These are phyloP conservation scores for Epinotia brunnichana DNA, from an alignment of 2,888 invertebrate species.

Conservation along the genomic window DNA sequence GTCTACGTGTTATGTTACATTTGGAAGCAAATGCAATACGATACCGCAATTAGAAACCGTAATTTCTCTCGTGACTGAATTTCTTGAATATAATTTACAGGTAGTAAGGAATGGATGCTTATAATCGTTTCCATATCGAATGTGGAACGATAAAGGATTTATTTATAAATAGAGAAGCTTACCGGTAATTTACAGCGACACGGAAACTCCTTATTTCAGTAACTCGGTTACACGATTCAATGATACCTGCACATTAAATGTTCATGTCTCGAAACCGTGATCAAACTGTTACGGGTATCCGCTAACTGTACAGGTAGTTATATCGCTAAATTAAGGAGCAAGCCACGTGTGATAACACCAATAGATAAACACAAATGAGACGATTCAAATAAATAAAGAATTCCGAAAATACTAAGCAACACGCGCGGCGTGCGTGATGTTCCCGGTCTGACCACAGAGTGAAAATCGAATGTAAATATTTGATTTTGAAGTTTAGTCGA, in stretches of 20 bases:
- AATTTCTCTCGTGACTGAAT: constrained; percentile 14
- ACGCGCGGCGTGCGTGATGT: constrained; percentile 29
- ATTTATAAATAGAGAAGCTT: constrained; percentile 11
- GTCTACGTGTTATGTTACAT: background rate
- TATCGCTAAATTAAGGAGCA: background rate
- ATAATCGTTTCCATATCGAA: background rate
- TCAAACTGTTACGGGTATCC: background rate
- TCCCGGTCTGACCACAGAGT: constrained; percentile 23
- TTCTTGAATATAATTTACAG: background rate
- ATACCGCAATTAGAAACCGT: constrained; percentile 40
- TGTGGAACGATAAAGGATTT: background rate
- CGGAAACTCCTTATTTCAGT: constrained; percentile 37
- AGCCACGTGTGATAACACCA: constrained; percentile 11
- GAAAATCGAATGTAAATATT: constrained; percentile 11
- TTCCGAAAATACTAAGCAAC: constrained; percentile 15
- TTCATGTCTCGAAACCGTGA: constrained; percentile 13
- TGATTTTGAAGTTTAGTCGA: background rate
- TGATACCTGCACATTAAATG: constrained; percentile 18
- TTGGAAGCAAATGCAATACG: constrained; percentile 44
- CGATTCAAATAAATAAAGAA: constrained; percentile 23
- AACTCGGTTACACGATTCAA: constrained; percentile 20
- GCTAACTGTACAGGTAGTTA: constrained; percentile 3
- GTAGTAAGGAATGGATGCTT: background rate
- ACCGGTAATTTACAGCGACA: constrained; percentile 33
- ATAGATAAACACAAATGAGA: constrained; percentile 30